These are phyloP conservation scores for Glyptemys insculpta DNA, from an alignment of 2,797 vertebrate species.

Conservation along the genomic window DNA sequence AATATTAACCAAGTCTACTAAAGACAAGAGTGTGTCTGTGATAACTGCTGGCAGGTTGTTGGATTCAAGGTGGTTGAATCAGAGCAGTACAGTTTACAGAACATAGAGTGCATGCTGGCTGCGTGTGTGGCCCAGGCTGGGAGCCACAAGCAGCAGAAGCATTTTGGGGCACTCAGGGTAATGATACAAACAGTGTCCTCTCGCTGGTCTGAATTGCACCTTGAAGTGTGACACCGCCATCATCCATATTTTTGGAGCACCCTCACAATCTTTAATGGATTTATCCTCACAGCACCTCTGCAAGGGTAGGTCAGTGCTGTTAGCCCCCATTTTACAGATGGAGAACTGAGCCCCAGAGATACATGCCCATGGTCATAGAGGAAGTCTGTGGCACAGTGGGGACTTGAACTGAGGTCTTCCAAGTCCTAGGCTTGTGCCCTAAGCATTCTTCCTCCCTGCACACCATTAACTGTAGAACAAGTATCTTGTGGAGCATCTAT, in stretches of 20 bases:
- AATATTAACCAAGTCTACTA: not conserved
- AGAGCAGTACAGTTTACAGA: not conserved
- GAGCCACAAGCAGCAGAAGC: too few relatives aligned
- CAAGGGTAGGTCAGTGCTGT: not conserved
- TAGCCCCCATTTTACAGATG: not conserved
- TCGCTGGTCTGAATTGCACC: not conserved
- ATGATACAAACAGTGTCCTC: not conserved
- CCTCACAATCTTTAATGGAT: not conserved
- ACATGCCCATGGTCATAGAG: not conserved
- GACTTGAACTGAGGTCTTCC: not conserved
- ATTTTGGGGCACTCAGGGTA: not conserved
- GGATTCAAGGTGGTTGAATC: not conserved
- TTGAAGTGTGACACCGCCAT: not conserved
- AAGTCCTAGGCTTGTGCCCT: not conserved
- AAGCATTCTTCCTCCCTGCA: not conserved
- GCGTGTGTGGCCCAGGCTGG: too few relatives aligned
- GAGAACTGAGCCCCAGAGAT: not conserved
- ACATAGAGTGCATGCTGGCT: not conserved
- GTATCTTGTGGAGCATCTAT: constrained; percentile 60
- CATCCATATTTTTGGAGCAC: not conserved
- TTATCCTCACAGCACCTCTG: not conserved
- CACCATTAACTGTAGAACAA: not conserved
- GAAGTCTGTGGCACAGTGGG: not conserved
- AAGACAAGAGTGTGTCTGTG: not conserved
- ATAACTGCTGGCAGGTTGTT: not conserved